Percentiles rank a stretch among this genome's conserved stretches.
phyloP scores from a whole-genome alignment of 2,113 vertebrate species.

The Erpornis zantholeuca region DNA sequence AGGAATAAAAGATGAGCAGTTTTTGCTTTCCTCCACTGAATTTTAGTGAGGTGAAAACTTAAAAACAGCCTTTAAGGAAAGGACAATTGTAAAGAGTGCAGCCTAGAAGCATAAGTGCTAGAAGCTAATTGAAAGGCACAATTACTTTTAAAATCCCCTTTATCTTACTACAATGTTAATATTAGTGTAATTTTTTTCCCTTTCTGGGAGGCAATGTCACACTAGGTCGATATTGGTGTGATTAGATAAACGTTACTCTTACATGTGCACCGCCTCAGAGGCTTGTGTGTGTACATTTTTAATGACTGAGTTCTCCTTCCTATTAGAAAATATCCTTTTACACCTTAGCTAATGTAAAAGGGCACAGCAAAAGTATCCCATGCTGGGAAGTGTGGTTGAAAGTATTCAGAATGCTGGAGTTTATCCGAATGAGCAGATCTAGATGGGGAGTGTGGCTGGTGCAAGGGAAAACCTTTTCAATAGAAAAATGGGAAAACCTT shows the following conservation, averaged over 20 bases:
- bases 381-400: neutral
- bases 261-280: neutral
- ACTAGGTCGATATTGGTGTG: slow-evolving; percentile 1
- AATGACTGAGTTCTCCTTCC: neutral
- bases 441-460: neutral
- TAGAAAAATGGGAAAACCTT: neutral
- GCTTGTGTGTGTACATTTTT: neutral
- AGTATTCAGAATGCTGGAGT: neutral
- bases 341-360: neutral
- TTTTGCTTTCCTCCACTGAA: neutral
- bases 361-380: neutral
- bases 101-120: neutral
- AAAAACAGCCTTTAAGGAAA: neutral
- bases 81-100: neutral
- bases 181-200: slow-evolving; percentile 20
- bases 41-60: neutral
- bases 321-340: neutral
- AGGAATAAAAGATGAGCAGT: neutral
- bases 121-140: neutral
- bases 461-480: neutral
- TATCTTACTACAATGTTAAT: slow-evolving; percentile 43
- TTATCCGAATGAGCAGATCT: neutral
- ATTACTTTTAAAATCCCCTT: neutral
- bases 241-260: slow-evolving; percentile 55
- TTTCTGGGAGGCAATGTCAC: slow-evolving; percentile 37